phyloP scores from a whole-genome alignment of 2,113 vertebrate species.

The Anguilla rostrata region DNA sequence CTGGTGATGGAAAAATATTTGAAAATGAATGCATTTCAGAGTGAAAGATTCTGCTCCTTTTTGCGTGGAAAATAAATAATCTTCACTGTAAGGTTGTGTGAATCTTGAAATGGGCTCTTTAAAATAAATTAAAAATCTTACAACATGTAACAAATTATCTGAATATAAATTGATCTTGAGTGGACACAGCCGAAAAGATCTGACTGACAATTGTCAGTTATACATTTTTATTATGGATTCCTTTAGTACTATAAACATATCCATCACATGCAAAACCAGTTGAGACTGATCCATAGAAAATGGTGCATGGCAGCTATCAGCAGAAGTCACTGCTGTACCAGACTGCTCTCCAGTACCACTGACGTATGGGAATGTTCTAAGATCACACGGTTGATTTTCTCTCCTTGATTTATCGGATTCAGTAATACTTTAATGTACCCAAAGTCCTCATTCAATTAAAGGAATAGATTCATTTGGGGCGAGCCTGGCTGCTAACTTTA shows the following conservation, averaged over 20 bases:
- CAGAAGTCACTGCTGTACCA: neutral
- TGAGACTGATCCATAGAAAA: too few relatives aligned
- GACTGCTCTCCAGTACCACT: neutral
- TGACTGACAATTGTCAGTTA: neutral
- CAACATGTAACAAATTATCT: neutral
- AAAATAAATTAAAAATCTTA: neutral
- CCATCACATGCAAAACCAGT: neutral
- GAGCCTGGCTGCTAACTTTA: slow-evolving; percentile 38
- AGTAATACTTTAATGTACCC: slow-evolving; percentile 63
- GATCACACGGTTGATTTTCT: slow-evolving; percentile 53
- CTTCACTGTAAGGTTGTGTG: neutral
- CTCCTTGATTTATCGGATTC: slow-evolving; percentile 66
- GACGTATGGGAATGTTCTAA: slow-evolving; percentile 13
- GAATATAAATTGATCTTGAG: neutral
- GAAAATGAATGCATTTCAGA: neutral
- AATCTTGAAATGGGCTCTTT: neutral
- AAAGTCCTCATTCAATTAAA: slow-evolving; percentile 60
- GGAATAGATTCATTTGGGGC: slow-evolving; percentile 34
- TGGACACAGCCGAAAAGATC: neutral
- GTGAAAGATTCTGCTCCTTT: neutral
- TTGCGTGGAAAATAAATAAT: neutral
- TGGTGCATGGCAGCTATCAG: neutral
- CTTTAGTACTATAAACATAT: neutral
- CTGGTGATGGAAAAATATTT: neutral
- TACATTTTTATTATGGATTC: neutral